Evolutionary conservation across 2,888 invertebrate genomes (phyloP), one percentile per base, ranked within the genome.

Genomic region (Chaetogeoica ovagalla): DNA sequence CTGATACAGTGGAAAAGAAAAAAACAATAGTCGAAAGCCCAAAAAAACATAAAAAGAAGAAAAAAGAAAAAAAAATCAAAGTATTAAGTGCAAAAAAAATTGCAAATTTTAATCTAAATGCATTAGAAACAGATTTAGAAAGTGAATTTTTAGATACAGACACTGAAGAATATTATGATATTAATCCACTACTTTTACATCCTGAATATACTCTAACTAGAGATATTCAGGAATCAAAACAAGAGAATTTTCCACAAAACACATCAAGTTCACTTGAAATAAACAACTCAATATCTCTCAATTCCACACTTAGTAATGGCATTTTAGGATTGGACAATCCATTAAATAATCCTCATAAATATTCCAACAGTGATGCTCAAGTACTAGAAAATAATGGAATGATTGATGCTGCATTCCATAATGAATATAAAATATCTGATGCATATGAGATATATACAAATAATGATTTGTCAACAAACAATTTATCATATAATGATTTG

Each of bases 81-180:
- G 23, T 79, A n/a, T 71, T 71, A 79, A 79, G 79, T 79, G 70
- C 55, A 23, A 79, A 79, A 48, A 79, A 79, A 65, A 57, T 79
- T 19, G 71, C 70, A 23, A 79, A 79, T 63, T 71, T 79, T 9
- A 79, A 79, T 57, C 63, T 79, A 17, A 21, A 57, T 71, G 79
- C 79, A 71, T 70, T 71, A 70, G 79, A 79, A 65, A 71, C 79
- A 3, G 79, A 79, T 71, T 65, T 79, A 7, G 79, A 79, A 63
- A 79, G 71, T 57, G 79, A 79, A 57, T 79, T 71, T 71, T 70
- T 70, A n/a, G 63, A 71, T 57, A 79, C 79, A 30, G 79, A 79
- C 57, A 65, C 55, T 71, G 79, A 79, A 79, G 79, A 79, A 37
- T 79, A 79, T 57, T 79, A 79, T 57, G 79, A 79, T 79, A 79